Percentiles rank a stretch among this genome's conserved stretches.
Evolutionary conservation across 1,140 invertebrate genomes (phyloP).

Genomic region (Drosophila seguyi): DNA sequence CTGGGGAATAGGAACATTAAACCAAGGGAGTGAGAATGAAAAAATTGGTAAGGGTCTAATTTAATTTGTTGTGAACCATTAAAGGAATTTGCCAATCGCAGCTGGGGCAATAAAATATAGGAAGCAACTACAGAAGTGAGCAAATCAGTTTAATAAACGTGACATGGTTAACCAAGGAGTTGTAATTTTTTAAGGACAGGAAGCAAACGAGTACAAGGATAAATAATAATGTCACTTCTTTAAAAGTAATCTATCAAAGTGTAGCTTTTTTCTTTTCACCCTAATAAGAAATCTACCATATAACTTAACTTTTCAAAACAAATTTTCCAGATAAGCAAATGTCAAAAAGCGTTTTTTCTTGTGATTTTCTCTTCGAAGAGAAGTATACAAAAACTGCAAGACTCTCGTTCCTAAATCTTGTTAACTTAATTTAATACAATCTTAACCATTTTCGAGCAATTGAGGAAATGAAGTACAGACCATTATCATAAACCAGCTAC

Average conservation of each 20-base stretch:
- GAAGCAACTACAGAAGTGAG: neutral
- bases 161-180: neutral
- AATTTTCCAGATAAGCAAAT: neutral
- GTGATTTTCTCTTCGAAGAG: neutral
- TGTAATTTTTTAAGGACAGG: neutral
- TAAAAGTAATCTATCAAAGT: neutral
- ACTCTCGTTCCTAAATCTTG: neutral
- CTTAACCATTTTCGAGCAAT: conserved; percentile 32
- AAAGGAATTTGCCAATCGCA: conserved; percentile 20
- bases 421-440: conserved; percentile 5
- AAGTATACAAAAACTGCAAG: neutral
- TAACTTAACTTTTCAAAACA: neutral
- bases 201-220: neutral
- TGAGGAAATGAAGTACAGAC: conserved; percentile 4
- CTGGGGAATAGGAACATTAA: conserved; percentile 14
- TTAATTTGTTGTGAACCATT: conserved; percentile 13
- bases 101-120: conserved; percentile 20
- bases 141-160: neutral
- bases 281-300: no score
- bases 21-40: neutral
- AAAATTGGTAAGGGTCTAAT: neutral
- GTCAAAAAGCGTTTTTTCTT: neutral
- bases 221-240: no score
- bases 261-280: neutral
- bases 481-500: conserved; percentile 30